phyloP scores from a whole-genome alignment of 2,888 invertebrate species.

The Polydrusus pterygomalis region DNA sequence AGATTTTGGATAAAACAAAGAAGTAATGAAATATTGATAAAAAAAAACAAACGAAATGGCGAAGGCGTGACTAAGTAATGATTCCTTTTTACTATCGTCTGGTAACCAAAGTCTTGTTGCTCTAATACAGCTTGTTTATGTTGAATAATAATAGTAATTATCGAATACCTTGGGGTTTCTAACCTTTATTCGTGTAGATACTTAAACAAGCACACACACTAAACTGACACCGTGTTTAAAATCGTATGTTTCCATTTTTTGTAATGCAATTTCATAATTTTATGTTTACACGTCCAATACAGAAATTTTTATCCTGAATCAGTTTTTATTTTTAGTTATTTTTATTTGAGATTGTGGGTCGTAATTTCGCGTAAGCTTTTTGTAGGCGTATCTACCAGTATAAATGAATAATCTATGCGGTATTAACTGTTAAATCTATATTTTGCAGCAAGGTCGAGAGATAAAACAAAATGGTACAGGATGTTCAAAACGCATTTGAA shows the following conservation, averaged over 20 bases:
- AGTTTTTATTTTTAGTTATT: slow-evolving; percentile 47
- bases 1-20: too few species aligned
- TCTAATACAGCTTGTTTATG: too few species aligned
- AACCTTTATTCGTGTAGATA: not conserved
- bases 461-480: not conserved
- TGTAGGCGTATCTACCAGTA: slow-evolving; percentile 23
- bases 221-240: slow-evolving; percentile 6
- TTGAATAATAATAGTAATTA: too few species aligned
- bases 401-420: slow-evolving; percentile 10
- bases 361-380: not conserved
- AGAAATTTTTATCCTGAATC: slow-evolving; percentile 37
- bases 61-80: too few species aligned
- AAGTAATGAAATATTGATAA: too few species aligned
- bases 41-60: too few species aligned
- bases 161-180: not conserved
- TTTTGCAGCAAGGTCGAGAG: slow-evolving; percentile 7
- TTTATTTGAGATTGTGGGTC: slow-evolving; percentile 36
- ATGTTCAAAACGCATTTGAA: too few species aligned
- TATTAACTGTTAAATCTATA: slow-evolving; percentile 5
- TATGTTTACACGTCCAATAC: slow-evolving; percentile 15
- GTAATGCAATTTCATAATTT: slow-evolving; percentile 32
- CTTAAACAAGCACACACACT: not conserved
- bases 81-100: too few species aligned
- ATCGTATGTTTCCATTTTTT: slow-evolving; percentile 1
- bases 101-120: too few species aligned